Evolutionary conservation across 2,113 vertebrate genomes (phyloP).

Genomic region (Sterrhoptilus dennistouni): DNA sequence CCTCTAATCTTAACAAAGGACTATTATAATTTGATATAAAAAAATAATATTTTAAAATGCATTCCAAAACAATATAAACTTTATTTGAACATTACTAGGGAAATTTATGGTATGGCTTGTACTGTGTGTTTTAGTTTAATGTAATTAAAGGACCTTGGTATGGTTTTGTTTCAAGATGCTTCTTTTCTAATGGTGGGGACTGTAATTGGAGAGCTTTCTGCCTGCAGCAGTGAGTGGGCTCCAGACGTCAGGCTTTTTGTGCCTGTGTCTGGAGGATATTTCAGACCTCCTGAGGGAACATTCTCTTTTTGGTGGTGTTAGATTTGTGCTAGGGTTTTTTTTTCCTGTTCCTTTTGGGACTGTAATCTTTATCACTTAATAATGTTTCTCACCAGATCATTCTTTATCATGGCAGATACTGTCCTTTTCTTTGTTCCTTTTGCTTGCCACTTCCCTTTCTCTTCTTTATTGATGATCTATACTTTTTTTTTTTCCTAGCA

Average conservation of each 20-base stretch:
- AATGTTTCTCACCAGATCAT: background rate
- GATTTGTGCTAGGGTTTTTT: background rate
- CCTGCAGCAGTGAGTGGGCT: background rate
- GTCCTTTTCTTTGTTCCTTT: background rate
- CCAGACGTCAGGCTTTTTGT: background rate
- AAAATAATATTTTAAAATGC: background rate
- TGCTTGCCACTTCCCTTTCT: background rate
- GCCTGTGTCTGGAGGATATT: background rate
- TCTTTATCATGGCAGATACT: background rate
- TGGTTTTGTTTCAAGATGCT: background rate
- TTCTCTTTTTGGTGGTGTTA: background rate
- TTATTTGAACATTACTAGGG: background rate
- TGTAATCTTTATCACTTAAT: background rate
- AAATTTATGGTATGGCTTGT: background rate
- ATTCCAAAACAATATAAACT: background rate
- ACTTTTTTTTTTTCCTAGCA: background rate
- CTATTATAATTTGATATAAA: background rate
- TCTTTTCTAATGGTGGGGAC: background rate
- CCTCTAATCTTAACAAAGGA: background rate
- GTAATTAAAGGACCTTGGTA: background rate
- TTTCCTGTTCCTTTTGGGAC: background rate
- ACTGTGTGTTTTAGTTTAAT: background rate
- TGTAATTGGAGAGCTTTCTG: slow-evolving; percentile 37
- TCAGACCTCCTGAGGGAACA: slow-evolving; percentile 5
- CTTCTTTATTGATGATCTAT: background rate